Evolutionary conservation across 2,797 vertebrate genomes (phyloP).

Genomic region (Muscicapa comitata): DNA sequence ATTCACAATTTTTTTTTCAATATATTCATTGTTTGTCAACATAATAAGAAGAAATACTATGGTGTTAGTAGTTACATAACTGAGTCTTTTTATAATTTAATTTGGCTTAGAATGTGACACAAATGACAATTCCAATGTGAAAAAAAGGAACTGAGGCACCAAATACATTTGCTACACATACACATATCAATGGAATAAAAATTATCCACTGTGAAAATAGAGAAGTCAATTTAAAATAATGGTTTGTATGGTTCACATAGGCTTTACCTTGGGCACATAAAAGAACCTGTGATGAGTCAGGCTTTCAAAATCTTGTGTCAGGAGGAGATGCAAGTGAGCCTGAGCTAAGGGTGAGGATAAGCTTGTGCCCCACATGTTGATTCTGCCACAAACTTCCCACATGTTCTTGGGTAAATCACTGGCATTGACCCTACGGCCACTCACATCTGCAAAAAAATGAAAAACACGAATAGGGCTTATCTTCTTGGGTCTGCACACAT

Average conservation of each 20-base stretch:
- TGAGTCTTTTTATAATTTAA: constrained; percentile 47
- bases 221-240: not conserved
- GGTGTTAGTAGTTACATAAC: constrained; percentile 4
- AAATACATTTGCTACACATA: not conserved
- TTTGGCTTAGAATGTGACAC: constrained; percentile 43
- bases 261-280: not conserved
- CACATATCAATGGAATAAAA: not conserved
- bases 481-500: not conserved
- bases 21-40: constrained; percentile 40
- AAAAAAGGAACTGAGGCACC: constrained; percentile 28
- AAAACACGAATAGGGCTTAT: not conserved
- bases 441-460: not conserved
- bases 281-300: not conserved
- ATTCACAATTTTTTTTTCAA: constrained; percentile 19
- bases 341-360: not conserved
- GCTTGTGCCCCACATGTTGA: not conserved
- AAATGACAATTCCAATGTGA: constrained; percentile 37
- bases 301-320: not conserved
- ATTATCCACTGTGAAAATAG: not conserved
- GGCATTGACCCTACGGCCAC: not conserved
- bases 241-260: not conserved
- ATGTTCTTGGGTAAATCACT: not conserved
- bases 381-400: not conserved
- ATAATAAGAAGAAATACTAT: constrained; percentile 9
- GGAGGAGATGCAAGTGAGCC: not conserved